These are phyloP conservation scores for Standfussiana lucernea DNA, from an alignment of 2,888 invertebrate species.

Conservation along the genomic window DNA sequence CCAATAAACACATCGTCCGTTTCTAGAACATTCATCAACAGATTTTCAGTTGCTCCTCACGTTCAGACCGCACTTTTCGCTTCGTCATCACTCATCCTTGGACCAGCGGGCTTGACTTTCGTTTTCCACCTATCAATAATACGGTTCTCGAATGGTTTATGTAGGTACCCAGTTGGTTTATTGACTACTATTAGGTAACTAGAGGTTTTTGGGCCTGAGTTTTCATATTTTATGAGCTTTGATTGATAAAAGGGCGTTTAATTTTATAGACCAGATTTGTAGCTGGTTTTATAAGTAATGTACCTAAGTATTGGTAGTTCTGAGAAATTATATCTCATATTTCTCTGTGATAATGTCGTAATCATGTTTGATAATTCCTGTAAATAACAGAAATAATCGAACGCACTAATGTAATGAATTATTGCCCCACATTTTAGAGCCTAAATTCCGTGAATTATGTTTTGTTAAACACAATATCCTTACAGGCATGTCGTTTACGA, in stretches of 20 bases:
- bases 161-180: conserved; percentile 47
- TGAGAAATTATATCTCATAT: not conserved
- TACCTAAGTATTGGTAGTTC: not conserved
- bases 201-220: conserved; percentile 14
- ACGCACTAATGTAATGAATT: not conserved
- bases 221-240: conserved; percentile 39
- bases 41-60: conserved; percentile 68
- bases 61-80: conserved; percentile 64
- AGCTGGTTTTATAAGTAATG: not conserved
- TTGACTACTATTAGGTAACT: conserved; percentile 37
- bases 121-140: conserved; percentile 68
- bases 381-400: not conserved
- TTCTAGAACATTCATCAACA: conserved; percentile 68
- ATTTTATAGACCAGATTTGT: not conserved
- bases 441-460: conserved; percentile 2
- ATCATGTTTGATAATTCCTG: not conserved
- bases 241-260: conserved; percentile 17
- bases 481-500: not conserved
- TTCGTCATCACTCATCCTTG: conserved; percentile 68
- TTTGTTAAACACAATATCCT: conserved; percentile 10
- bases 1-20: conserved; percentile 66
- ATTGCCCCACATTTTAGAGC: conserved; percentile 7
- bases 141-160: conserved; percentile 48
- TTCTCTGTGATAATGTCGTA: not conserved
- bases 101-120: conserved; percentile 67